Evolutionary conservation across 2,113 vertebrate genomes (phyloP).

Genomic region (Danionella cerebrum): DNA sequence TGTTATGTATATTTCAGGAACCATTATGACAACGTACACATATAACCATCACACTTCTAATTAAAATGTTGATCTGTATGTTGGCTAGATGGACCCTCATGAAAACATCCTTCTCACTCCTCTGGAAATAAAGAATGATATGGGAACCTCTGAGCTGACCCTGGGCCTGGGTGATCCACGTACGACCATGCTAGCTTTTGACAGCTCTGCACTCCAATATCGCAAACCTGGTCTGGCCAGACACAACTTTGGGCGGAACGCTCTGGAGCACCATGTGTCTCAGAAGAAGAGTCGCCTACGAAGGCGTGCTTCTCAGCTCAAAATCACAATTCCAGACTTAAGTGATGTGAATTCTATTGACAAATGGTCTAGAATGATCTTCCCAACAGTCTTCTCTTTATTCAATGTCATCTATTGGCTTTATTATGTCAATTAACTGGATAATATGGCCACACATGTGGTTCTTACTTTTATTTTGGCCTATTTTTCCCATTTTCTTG

Average conservation of each 20-base stretch:
- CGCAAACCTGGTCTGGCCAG: constrained; percentile 85
- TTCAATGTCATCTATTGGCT: constrained; percentile 98
- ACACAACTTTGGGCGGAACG: constrained; percentile 87
- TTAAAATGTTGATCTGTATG: constrained; percentile 1
- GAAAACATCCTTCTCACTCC: constrained; percentile 96
- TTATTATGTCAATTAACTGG: constrained; percentile 91
- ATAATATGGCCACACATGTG: neutral
- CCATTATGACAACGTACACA: too few relatives aligned
- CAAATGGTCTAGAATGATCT: constrained; percentile 97
- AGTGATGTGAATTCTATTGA: constrained; percentile 98
- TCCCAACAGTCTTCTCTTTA: constrained; percentile 95
- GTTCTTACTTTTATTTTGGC: neutral
- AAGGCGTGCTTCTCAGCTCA: constrained; percentile 88
- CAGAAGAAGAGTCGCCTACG: constrained; percentile 94
- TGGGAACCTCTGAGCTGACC: constrained; percentile 86
- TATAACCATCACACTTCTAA: too few relatives aligned
- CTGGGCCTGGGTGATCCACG: constrained; percentile 88
- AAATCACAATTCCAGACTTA: constrained; percentile 96
- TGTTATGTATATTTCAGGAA: too few relatives aligned
- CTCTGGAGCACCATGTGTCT: constrained; percentile 85
- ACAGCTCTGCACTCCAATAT: constrained; percentile 89
- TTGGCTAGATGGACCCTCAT: constrained; percentile 87
- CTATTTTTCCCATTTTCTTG: constrained; percentile 33
- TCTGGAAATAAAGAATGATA: constrained; percentile 97
- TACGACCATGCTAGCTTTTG: constrained; percentile 89